Base-by-base conservation (phyloP, 2,797 vertebrate species). In the Lepus oiostolus region DNA sequence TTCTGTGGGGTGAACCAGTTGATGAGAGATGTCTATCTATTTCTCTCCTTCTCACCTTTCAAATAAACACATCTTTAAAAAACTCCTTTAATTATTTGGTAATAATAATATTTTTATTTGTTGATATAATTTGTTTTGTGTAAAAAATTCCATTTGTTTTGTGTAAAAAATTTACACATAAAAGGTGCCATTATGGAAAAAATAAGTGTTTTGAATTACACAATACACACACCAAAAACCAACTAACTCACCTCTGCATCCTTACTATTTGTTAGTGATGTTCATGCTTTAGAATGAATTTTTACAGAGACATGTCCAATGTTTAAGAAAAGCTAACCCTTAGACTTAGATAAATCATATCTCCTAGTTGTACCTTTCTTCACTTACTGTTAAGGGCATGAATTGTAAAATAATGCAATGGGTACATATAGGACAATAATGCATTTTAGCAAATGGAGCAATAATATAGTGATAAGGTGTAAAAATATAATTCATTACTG, bases 21-120 rank as follows among this genome's bases (percentile, higher is more conserved):
- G 13, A 21, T 58, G 54, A 58, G 54, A 58, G 54, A 58, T 58
- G 19, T 21, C 54, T 58, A 21, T 58, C 54, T 58, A 21, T 21
- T 21, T 58, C 14, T 21, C 54, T 58, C 54, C 17, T 21, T 58
- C 54, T 58, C 54, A 16, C 54, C 19, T 58, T 58, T 58, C 54
- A 58, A 58, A 58, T 58, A 58, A 16, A 17, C 54, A 58, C 54
- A 58, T 13, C 77, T 93, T 42, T 35, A 5, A 50, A 71, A 89
- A 80, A 11, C 85, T 32, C 35, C 14, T 1, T 3, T 74, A 32
- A 80, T 74, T 22, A n/a, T 19, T 3, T 58, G 5, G 77, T 21
- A 32, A 65, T 52, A 65, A 90, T 62, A 80, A 60, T 0, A n/a
- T 13, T 86, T 75, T 85, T 88, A 90, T 86, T 85, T 88, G 4